Conservation (phyloP, 2,888 invertebrate species). For the Philhelius pedissequus region DNA sequence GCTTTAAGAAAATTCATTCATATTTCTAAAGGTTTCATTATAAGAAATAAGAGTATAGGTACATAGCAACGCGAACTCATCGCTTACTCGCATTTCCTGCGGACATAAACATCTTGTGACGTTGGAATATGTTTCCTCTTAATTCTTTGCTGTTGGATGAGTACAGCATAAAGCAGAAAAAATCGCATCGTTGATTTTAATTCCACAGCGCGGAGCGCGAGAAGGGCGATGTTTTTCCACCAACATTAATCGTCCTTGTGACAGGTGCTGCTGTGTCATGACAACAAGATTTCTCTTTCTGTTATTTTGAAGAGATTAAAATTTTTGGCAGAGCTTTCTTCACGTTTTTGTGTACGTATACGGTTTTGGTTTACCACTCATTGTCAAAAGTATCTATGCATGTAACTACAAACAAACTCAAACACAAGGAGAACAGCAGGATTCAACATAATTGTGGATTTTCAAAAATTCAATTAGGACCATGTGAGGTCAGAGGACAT, state of each 20-base stretch:
- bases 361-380: background rate
- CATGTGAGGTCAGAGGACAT: background rate
- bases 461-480: background rate
- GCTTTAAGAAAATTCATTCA: too few species aligned
- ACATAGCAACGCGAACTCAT: too few species aligned
- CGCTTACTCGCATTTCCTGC: too few species aligned
- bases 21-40: too few species aligned
- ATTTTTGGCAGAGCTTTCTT: background rate
- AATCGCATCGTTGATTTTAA: background rate
- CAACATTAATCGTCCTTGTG: slow-evolving; percentile 21
- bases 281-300: background rate
- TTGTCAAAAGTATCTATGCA: background rate
- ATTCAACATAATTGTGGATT: background rate
- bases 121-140: background rate
- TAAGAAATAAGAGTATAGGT: too few species aligned
- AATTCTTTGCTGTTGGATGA: background rate
- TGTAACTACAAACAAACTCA: background rate
- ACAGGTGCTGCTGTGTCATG: slow-evolving; percentile 36
- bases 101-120: too few species aligned
- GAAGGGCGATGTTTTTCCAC: background rate
- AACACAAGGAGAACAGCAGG: background rate
- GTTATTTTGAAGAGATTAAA: background rate
- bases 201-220: background rate
- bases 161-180: background rate
- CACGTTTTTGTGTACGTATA: background rate